Percentiles rank a stretch among this genome's conserved stretches.
Conservation (phyloP, 2,888 invertebrate genomes). For the Lithophane socia region DNA sequence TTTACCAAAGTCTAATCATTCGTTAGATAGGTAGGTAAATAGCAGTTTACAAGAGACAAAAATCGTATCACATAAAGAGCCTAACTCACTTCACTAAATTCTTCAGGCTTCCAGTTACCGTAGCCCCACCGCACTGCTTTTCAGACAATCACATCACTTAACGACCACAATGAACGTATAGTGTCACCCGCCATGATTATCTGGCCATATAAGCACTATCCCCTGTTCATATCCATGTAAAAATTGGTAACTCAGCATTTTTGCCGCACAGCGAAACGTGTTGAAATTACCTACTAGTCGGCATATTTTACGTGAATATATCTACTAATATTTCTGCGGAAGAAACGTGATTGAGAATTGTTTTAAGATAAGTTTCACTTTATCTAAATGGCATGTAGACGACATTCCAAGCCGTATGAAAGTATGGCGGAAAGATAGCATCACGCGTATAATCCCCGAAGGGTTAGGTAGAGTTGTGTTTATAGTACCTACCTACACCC, state of each 20-base stretch:
- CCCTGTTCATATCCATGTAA: slow-evolving; percentile 31
- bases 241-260: slow-evolving; percentile 60
- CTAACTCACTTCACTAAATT: slow-evolving; percentile 18
- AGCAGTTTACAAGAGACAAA: no score
- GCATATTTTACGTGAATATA: slow-evolving; percentile 64
- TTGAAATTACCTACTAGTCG: slow-evolving; percentile 34
- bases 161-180: slow-evolving; percentile 23
- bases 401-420: slow-evolving; percentile 43
- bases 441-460: no score
- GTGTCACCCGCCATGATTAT: slow-evolving; percentile 19
- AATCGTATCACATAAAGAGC: background rate
- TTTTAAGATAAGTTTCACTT: slow-evolving; percentile 48
- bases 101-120: slow-evolving; percentile 2
- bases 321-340: slow-evolving; percentile 46
- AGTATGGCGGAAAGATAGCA: no score
- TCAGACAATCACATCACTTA: slow-evolving; percentile 37
- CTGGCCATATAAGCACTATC: slow-evolving; percentile 60
- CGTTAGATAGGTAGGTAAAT: background rate
- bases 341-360: slow-evolving; percentile 64
- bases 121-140: background rate
- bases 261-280: slow-evolving; percentile 68
- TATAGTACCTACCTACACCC: background rate
- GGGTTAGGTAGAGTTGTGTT: no score
- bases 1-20: background rate
- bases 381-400: slow-evolving; percentile 20